These are phyloP conservation scores for Zaprionus lachaisei DNA, from an alignment of 1,140 invertebrate genomes.

Conservation along the genomic window DNA sequence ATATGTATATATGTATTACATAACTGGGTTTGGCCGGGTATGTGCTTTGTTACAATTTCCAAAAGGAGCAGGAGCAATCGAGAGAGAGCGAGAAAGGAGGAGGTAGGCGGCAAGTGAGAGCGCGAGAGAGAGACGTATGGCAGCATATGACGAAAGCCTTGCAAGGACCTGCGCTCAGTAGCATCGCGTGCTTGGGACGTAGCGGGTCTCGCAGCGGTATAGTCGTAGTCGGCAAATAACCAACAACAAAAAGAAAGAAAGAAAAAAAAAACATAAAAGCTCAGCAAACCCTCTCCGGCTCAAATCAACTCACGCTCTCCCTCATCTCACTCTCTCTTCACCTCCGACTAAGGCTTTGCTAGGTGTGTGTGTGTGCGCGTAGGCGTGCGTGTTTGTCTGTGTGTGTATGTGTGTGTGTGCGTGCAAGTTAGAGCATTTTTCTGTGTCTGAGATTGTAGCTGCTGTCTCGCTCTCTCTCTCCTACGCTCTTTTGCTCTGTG, in stretches of 20 bases:
- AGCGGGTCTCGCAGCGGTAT: constrained; percentile 60
- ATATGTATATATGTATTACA: constrained; percentile 62
- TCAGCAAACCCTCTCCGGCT: constrained; percentile 33
- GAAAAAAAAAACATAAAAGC: constrained; percentile 30
- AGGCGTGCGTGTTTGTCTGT: constrained; percentile 1
- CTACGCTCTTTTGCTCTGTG: neutral
- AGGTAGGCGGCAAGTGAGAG: constrained; percentile 3
- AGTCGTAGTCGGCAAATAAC: constrained; percentile 10
- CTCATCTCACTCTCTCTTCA: neutral
- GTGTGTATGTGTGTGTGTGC: neutral
- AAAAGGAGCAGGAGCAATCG: constrained; percentile 7
- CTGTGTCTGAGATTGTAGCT: constrained; percentile 28
- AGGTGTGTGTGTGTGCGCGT: constrained; percentile 50
- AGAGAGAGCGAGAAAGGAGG: neutral
- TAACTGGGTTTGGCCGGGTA: constrained; percentile 68
- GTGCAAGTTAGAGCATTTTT: neutral
- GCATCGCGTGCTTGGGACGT: constrained; percentile 72
- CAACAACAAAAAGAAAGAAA: constrained; percentile 8
- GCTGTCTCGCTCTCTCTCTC: constrained; percentile 11
- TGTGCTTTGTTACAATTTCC: constrained; percentile 69
- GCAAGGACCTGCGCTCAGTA: constrained; percentile 70
- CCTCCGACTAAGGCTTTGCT: constrained; percentile 15
- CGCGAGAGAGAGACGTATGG: constrained; percentile 30
- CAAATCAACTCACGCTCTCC: constrained; percentile 6
- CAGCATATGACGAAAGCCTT: constrained; percentile 57